Conservation (phyloP, 23 tunicate genomes). For the Ascidia mentula region DNA sequence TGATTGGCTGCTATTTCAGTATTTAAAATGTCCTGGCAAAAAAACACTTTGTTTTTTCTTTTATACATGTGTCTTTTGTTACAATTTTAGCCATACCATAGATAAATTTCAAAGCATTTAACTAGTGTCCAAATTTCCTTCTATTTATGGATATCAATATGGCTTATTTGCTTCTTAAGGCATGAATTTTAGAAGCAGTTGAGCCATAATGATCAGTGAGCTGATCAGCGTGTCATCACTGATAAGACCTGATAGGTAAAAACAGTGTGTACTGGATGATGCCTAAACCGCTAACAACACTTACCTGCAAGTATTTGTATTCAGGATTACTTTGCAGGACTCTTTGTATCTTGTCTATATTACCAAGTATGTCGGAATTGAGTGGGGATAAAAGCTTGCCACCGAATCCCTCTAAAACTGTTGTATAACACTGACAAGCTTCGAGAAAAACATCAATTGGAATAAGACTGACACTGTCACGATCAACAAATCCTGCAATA, state of each 20-base stretch:
- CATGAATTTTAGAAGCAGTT: no score
- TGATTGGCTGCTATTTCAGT: constrained; percentile 30
- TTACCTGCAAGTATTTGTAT: constrained; percentile 34
- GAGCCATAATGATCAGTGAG: no score
- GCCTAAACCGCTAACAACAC: neutral
- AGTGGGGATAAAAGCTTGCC: constrained; percentile 45
- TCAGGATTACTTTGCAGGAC: neutral
- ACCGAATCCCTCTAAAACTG: constrained; percentile 53
- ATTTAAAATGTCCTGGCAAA: constrained; percentile 24
- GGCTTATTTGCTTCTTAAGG: no score
- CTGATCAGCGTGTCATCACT: no score
- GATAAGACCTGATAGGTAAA: no score
- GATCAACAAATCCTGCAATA: neutral
- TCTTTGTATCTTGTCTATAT: constrained; percentile 38
- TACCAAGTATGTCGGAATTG: constrained; percentile 35
- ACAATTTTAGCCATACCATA: no score
- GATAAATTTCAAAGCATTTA: no score
- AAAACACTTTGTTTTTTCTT: no score
- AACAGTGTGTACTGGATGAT: no score
- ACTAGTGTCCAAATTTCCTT: no score
- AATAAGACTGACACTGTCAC: constrained; percentile 1
- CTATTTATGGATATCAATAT: no score
- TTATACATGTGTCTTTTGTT: no score
- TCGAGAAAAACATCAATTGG: constrained; percentile 31
- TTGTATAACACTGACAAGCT: constrained; percentile 32